phyloP scores from a whole-genome alignment of 2,113 vertebrate species.

The Centrocercus urophasianus region DNA sequence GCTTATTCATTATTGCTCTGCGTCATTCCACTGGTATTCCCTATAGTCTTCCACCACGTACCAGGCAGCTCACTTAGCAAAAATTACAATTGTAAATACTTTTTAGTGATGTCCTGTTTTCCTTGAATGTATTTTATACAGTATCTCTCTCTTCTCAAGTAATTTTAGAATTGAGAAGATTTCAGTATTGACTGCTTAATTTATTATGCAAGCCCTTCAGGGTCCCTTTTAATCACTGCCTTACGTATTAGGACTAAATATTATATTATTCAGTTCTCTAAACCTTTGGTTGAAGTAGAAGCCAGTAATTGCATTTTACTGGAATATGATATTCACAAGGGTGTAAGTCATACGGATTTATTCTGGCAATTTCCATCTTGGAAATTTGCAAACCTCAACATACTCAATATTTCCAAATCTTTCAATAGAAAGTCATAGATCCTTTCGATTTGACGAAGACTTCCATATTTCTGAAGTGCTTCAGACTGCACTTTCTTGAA shows the following conservation, averaged over 20 bases:
- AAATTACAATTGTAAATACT: background rate
- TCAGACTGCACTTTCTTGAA: background rate
- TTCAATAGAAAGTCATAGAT: background rate
- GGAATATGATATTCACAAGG: background rate
- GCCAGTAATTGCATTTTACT: background rate
- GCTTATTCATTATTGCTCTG: background rate
- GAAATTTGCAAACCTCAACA: background rate
- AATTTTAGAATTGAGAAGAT: background rate
- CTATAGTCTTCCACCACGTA: background rate
- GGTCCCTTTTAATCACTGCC: background rate
- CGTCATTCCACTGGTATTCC: background rate
- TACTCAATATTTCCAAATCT: background rate
- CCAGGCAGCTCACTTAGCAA: background rate
- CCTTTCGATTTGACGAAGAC: background rate
- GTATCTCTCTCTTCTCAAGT: background rate
- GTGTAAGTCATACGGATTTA: background rate
- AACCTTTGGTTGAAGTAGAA: background rate
- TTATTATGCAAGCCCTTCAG: background rate
- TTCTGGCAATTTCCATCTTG: background rate
- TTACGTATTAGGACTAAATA: background rate
- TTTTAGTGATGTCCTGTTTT: background rate
- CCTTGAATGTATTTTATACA: background rate
- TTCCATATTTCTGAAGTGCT: background rate
- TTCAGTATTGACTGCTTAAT: background rate
- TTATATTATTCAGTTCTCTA: background rate